Evolutionary conservation across 2,888 invertebrate species (phyloP).

Genomic region (Ornithoptera alexandrae): DNA sequence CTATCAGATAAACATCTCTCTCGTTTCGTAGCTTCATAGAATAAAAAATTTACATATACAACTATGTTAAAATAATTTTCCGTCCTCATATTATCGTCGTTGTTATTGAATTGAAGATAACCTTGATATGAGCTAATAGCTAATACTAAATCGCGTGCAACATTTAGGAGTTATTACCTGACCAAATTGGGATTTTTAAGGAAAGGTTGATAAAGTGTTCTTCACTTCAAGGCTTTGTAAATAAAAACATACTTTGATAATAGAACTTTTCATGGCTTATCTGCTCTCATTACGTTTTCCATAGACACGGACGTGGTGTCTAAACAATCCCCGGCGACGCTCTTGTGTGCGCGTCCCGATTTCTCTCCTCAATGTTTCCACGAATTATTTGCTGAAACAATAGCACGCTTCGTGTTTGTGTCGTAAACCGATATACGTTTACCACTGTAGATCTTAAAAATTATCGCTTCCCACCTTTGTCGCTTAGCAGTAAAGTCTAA

Average conservation of each 20-base stretch:
- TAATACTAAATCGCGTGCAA: no score
- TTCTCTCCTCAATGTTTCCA: conserved; percentile 66
- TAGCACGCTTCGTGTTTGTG: conserved; percentile 64
- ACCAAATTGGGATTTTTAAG: no score
- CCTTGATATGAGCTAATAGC: no score
- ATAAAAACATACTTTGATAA: background rate
- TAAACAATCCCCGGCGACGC: conserved; percentile 52
- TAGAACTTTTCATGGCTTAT: conserved; percentile 5
- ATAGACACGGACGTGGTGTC: conserved; percentile 38
- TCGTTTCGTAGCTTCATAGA: no score
- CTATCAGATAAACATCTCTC: no score
- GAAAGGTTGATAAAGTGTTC: no score
- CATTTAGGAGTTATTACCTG: no score
- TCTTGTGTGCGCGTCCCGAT: conserved; percentile 64
- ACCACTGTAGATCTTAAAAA: conserved; percentile 27
- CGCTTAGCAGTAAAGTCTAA: conserved; percentile 39
- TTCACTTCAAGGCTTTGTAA: background rate
- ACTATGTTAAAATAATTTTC: no score
- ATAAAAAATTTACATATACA: no score
- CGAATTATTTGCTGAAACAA: conserved; percentile 78
- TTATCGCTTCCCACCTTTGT: conserved; percentile 32
- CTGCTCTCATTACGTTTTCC: conserved; percentile 4
- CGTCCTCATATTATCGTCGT: no score
- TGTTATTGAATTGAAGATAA: no score
- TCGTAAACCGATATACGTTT: conserved; percentile 44